Evolutionary conservation across 2,888 invertebrate species (phyloP), one percentile per base, ranked within the genome.

Genomic region (Phrixothrix hirtus): DNA sequence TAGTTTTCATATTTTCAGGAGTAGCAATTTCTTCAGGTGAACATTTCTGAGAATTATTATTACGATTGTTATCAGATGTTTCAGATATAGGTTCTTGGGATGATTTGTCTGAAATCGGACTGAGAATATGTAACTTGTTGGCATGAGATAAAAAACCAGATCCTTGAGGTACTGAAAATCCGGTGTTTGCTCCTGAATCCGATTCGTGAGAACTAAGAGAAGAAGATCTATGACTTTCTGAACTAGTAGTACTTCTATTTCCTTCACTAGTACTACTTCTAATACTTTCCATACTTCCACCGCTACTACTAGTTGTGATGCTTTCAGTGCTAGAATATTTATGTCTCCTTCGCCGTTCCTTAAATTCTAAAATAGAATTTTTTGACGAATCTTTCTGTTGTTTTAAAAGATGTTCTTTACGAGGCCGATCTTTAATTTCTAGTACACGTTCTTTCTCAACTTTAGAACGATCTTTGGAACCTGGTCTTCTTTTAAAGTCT

Each of bases 71-170:
- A 67, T 90, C 90, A 7, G 88, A 89, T 12, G 88, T 86, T 74
- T 92, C 91, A 4, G 89, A 89, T 12, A 84, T 87, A 10, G 89
- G 90, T 69, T 92, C 92, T 74, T 90, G 91, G 1, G 91, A 91
- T 13, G 92, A 92, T 75, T 92, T 92, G 75, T 92, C 92, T 49
- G 92, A 92, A 67, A 92, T 92, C 12, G 92, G 92, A 66, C 92
- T 92, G 35, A 92, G 79, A 70, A 92, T 90, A 75, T 92, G 91
- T 62, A 92, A 77, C 73, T 92, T 91, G 72, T 80, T 82, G 48
- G 85, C 82, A 63, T 88, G 84, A 46, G 84, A 81, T 30, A 83
- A 75, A 73, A 87, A 88, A 70, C 85, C 85, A 66, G 85, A 82
- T 46, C 85, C 72, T 62, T 84, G 85, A 75, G 81, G 81, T 15